Conservation (phyloP, 2,888 invertebrate genomes). For the Sarcophaga subvicina region DNA sequence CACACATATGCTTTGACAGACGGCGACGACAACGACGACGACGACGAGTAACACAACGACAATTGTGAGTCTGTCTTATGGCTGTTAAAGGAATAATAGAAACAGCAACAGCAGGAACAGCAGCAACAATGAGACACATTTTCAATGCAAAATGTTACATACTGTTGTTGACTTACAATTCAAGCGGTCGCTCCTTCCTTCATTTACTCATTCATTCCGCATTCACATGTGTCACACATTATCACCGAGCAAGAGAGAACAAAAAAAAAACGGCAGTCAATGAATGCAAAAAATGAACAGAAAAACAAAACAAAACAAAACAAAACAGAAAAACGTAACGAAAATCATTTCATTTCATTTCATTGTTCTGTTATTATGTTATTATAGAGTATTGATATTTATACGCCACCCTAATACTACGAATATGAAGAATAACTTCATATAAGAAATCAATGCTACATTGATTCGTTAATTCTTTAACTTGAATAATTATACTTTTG, state of each 20-base stretch:
- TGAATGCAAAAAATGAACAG: background rate
- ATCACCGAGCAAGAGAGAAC: constrained; percentile 40
- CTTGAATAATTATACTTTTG: too few species aligned
- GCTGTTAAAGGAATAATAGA: constrained; percentile 38
- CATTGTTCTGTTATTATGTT: constrained; percentile 63
- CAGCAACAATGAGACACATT: constrained; percentile 38
- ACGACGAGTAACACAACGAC: constrained; percentile 22
- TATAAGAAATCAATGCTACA: too few species aligned
- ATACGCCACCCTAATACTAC: too few species aligned
- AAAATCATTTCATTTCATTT: constrained; percentile 44
- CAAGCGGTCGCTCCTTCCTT: constrained; percentile 54
- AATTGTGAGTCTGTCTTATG: constrained; percentile 43
- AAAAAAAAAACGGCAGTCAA: constrained; percentile 25
- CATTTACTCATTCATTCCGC: constrained; percentile 29
- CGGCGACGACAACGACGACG: constrained; percentile 35
- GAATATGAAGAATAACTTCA: too few species aligned
- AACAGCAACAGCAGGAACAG: constrained; percentile 27
- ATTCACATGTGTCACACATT: constrained; percentile 64
- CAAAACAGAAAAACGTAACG: too few species aligned
- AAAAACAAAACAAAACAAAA: too few species aligned
- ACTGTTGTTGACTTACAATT: constrained; percentile 8
- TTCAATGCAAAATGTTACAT: constrained; percentile 61
- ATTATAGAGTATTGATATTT: too few species aligned
- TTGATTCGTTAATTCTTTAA: too few species aligned
- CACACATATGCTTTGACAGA: constrained; percentile 65